A percentile compares a stretch with the other conserved stretches of the same genome.
phyloP scores from a whole-genome alignment of 2,113 vertebrate species.

The Salvelinus fontinalis region DNA sequence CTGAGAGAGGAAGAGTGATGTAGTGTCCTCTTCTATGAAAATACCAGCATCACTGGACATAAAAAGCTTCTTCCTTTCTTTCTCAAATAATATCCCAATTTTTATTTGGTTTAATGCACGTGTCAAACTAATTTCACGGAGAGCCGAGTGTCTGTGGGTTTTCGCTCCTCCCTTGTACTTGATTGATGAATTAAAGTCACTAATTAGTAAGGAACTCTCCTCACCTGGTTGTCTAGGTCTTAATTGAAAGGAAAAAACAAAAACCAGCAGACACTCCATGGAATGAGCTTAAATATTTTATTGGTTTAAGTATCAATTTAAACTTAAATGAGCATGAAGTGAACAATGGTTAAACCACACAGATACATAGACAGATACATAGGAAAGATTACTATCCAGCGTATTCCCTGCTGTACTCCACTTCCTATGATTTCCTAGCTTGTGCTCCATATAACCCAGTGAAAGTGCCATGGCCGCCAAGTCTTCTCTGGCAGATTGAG shows the following conservation, averaged over 20 bases:
- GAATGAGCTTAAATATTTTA: too few relatives aligned
- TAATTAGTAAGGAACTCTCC: too few relatives aligned
- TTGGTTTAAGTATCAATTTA: neutral
- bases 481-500: slow-evolving; percentile 31
- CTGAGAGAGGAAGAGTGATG: slow-evolving; percentile 51
- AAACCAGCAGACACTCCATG: too few relatives aligned
- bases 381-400: neutral
- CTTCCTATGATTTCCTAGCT: neutral
- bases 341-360: neutral
- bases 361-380: neutral
- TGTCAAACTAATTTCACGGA: too few relatives aligned
- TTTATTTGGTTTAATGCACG: neutral
- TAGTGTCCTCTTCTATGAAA: slow-evolving; percentile 3
- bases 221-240: too few relatives aligned
- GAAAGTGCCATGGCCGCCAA: neutral
- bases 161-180: too few relatives aligned
- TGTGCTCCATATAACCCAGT: neutral
- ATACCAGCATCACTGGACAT: too few relatives aligned
- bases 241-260: too few relatives aligned
- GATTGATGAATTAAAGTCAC: too few relatives aligned
- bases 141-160: too few relatives aligned
- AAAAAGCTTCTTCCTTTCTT: neutral
- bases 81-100: neutral
- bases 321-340: neutral
- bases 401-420: neutral